Percentiles rank a stretch among this genome's conserved stretches.
Evolutionary conservation across 2,888 invertebrate genomes (phyloP).

Genomic region (Tenthredo distinguenda): DNA sequence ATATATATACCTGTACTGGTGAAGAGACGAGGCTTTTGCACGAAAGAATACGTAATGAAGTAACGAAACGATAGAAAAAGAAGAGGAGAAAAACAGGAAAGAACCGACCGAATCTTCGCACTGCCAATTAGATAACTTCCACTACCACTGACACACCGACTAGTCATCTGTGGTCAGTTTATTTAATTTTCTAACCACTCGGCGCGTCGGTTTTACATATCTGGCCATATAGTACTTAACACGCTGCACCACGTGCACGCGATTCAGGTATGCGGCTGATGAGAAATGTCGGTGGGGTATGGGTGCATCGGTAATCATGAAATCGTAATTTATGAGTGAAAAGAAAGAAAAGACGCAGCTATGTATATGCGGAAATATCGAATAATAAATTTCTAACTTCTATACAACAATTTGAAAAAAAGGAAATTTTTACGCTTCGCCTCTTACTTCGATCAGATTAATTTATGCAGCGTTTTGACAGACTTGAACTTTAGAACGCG

Average conservation of each 20-base stretch:
- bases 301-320: not conserved
- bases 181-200: constrained; percentile 35
- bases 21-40: not conserved
- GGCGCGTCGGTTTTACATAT: not conserved
- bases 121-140: not conserved
- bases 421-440: not conserved
- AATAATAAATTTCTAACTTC: not conserved
- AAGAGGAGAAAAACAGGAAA: not conserved
- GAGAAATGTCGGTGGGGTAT: not conserved
- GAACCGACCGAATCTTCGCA: not conserved
- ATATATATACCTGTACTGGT: not conserved
- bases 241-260: not conserved
- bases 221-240: not conserved
- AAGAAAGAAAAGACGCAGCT: not conserved
- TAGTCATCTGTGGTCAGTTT: not conserved
- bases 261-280: not conserved
- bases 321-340: not conserved
- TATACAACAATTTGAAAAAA: not conserved
- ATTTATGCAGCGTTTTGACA: not conserved
- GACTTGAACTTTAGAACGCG: not conserved
- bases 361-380: not conserved
- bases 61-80: not conserved
- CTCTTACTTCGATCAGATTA: not conserved
- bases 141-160: not conserved
- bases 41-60: not conserved